A percentile compares a stretch with the other conserved stretches of the same genome.
These are phyloP conservation scores for Dorcus hopei DNA, from an alignment of 2,888 invertebrate species.

Conservation along the genomic window DNA sequence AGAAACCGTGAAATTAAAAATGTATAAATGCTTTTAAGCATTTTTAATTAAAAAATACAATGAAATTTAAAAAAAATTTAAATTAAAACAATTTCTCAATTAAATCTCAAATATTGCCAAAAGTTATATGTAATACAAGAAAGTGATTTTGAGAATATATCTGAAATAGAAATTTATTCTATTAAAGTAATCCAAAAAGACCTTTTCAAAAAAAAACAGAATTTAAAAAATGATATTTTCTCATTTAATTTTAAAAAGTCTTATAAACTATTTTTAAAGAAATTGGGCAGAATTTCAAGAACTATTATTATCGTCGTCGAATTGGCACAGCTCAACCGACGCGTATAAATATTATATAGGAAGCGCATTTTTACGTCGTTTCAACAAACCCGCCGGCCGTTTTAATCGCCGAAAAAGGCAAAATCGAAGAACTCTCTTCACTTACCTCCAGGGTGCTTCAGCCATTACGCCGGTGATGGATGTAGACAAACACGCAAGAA, in stretches of 20 bases:
- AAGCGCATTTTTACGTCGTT: neutral
- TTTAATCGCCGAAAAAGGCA: neutral
- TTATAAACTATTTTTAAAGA: slow-evolving; percentile 13
- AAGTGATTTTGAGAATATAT: too few relatives aligned
- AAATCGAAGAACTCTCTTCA: neutral
- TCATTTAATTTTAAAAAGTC: neutral
- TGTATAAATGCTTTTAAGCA: too few relatives aligned
- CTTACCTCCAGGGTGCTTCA: slow-evolving; percentile 8
- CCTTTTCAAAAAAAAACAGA: neutral
- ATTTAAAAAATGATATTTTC: neutral
- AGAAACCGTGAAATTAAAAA: neutral
- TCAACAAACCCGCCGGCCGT: neutral
- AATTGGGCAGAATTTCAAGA: slow-evolving; percentile 17
- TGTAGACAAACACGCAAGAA: neutral
- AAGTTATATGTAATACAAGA: too few relatives aligned
- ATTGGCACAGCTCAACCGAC: slow-evolving; percentile 12
- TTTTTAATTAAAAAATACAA: too few relatives aligned
- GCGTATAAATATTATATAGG: neutral
- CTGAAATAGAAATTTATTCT: neutral
- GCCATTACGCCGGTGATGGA: neutral
- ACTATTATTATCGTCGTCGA: slow-evolving; percentile 16
- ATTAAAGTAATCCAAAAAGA: neutral
- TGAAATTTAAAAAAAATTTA: too few relatives aligned
- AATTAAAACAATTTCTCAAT: too few relatives aligned
- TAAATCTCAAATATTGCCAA: too few relatives aligned